phyloP scores from a whole-genome alignment of 2,888 invertebrate species.

The Agrilus mali region DNA sequence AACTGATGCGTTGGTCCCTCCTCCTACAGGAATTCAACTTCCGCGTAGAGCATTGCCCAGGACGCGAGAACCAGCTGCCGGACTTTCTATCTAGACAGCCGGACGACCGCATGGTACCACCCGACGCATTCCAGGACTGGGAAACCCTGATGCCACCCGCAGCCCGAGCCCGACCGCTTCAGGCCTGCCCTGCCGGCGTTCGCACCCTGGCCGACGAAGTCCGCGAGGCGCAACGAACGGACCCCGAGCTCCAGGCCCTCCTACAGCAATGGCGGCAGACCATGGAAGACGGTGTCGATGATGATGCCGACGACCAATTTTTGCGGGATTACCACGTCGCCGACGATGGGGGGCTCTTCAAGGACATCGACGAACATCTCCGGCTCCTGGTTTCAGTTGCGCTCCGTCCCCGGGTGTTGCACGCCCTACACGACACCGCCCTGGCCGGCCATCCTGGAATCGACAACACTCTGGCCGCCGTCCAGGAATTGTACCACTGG shows the following conservation, averaged over 20 bases:
- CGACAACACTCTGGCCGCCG: conserved; percentile 11
- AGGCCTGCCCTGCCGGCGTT: too few relatives aligned
- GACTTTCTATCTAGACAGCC: conserved; percentile 13
- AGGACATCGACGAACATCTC: neutral
- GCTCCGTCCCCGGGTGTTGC: neutral
- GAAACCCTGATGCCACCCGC: neutral
- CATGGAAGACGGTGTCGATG: too few relatives aligned
- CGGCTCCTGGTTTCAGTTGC: neutral
- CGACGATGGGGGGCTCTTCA: neutral
- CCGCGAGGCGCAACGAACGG: too few relatives aligned
- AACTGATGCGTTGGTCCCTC: conserved; percentile 12
- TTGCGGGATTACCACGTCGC: neutral
- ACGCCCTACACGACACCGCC: conserved; percentile 5
- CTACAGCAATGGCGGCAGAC: too few relatives aligned
- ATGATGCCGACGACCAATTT: too few relatives aligned
- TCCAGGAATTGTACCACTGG: conserved; percentile 10
- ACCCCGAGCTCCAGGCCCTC: too few relatives aligned
- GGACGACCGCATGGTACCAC: neutral
- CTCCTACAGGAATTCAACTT: conserved; percentile 13
- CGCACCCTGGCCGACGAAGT: too few relatives aligned
- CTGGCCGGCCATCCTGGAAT: conserved; percentile 15
- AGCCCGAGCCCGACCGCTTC: neutral
- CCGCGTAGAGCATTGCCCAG: conserved; percentile 15
- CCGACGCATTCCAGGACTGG: neutral
- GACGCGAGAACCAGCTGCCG: conserved; percentile 11